Evolutionary conservation across 2,888 invertebrate species (phyloP), one percentile per base, ranked within the genome.

Genomic region (Tetanocera ferruginea): DNA sequence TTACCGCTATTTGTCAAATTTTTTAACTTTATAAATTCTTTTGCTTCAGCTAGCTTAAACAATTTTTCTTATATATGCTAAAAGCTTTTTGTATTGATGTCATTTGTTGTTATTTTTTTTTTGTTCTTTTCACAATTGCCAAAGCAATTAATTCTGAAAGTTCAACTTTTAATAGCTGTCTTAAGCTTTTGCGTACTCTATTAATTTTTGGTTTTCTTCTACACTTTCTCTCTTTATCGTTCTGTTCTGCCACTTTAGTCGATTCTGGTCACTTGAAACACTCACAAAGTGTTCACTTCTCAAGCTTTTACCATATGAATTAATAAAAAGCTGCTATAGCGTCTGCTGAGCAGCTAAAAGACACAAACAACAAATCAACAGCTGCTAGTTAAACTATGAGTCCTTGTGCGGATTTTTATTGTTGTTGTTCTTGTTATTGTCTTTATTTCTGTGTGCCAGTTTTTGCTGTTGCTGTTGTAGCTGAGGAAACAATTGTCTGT

Each of bases 71-170:
- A 52, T n/a, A 52, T 14, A 52, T 14, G 4, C 8, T 52, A 17
- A 14, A n/a, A 52, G 3, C 19, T 25, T 67, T 37, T 52, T 76
- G 51, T 76, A 78, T 25, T 25, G 74, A 6, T 55, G 37, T 19
- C 77, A 25, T 60, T 51, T 57, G 71, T 60, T 79, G 31, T 77
- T 79, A 76, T 34, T 71, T 62, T 37, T 8, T 71, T 75, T 74
- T 73, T 77, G 80, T 78, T 60, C 79, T 81, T 19, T n/a, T 49
- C 19, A 43, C 69, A 49, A 76, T n/a, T 43, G 28, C 51, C 19
- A 51, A 57, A 49, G 25, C 6, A 8, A 19, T 19, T 31, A 9
- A 66, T 66, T 31, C 9, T 31, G 17, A 34, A 66, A 67, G 37
- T 19, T 25, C 19, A 9, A 5, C 37, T 67, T n/a, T 49, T 67